phyloP scores from a whole-genome alignment of 2,113 vertebrate species.

The Ascaphus truei region DNA sequence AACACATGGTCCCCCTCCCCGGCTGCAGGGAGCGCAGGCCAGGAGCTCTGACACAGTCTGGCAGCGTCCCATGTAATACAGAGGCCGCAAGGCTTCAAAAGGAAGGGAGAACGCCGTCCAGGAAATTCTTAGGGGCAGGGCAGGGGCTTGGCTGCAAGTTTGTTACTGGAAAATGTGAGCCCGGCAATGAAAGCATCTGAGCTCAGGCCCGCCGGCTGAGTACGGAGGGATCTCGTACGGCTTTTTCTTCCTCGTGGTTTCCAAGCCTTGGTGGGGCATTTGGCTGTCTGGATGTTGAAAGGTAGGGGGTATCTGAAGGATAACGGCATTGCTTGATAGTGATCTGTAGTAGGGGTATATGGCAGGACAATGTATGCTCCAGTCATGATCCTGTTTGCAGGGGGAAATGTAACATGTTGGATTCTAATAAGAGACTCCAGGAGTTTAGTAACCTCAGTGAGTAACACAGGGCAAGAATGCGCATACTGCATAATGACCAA shows the following conservation, averaged over 20 bases:
- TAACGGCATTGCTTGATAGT: background rate
- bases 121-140: slow-evolving; percentile 85
- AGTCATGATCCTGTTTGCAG: no score
- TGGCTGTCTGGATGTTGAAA: slow-evolving; percentile 21
- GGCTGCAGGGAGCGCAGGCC: slow-evolving; percentile 70
- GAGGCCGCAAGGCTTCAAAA: slow-evolving; percentile 66
- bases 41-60: slow-evolving; percentile 43
- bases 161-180: slow-evolving; percentile 88
- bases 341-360: background rate
- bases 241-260: slow-evolving; percentile 46
- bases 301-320: slow-evolving; percentile 52
- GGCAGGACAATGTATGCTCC: background rate
- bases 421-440: no score
- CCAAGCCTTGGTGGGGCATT: slow-evolving; percentile 31
- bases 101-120: slow-evolving; percentile 70
- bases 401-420: no score
- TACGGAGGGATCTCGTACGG: background rate
- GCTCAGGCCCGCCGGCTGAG: slow-evolving; percentile 59
- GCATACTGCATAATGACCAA: no score
- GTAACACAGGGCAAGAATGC: no score
- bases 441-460: no score
- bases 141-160: slow-evolving; percentile 78
- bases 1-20: slow-evolving; percentile 79
- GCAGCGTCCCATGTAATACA: slow-evolving; percentile 63
- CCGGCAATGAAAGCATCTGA: slow-evolving; percentile 61